Evolutionary conservation across 1,140 invertebrate genomes (phyloP), one percentile per base, ranked within the genome.

Genomic region (Whitmania pigra): DNA sequence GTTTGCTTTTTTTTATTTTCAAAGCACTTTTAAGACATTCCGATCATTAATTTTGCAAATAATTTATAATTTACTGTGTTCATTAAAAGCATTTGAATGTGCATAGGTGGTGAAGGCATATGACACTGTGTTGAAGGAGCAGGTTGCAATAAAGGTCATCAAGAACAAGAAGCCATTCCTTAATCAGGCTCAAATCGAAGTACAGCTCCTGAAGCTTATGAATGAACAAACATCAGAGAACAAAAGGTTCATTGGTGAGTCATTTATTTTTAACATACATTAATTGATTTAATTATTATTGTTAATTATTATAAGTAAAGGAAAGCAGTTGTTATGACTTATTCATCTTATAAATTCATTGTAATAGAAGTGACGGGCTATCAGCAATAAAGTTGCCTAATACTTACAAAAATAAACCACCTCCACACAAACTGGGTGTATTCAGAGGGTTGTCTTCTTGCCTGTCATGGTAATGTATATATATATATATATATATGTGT

Each of bases 141-240:
- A 96, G 84, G 95, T 99, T 80, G 97, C 97, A 78, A 96, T 99
- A 83, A 99, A 99, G 87, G 99, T 99, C 81, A 99, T 99, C 84
- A 99, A 99, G 85, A 99, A 99, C 86, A 99, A 99, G 85, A 98
- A 98, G 87, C 94, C 96, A 80, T 99, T 99, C 88, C 89, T 97
- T 79, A 97, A 97, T 85, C 96, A 98, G 87, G 96, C 96, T 82
- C 94, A 98, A 87, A 99, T 99, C 84, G 96, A 99, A 88, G 94
- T 99, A 79, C 94, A 93, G 95, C 88, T 97, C 96, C 89, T 94
- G 97, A 88, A 95, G 94, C 94, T 86, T 86, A 79, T 75, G 76
- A 53, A 25, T 20, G 69, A 25, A 57, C 29, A 31, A 18, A 9
- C 29, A 2, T 57, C 53, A 25, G 17, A 63, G 20, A 18, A 53